Base-by-base conservation (phyloP, 2,797 vertebrate genomes). In the Schizopygopsis pylzovi region DNA sequence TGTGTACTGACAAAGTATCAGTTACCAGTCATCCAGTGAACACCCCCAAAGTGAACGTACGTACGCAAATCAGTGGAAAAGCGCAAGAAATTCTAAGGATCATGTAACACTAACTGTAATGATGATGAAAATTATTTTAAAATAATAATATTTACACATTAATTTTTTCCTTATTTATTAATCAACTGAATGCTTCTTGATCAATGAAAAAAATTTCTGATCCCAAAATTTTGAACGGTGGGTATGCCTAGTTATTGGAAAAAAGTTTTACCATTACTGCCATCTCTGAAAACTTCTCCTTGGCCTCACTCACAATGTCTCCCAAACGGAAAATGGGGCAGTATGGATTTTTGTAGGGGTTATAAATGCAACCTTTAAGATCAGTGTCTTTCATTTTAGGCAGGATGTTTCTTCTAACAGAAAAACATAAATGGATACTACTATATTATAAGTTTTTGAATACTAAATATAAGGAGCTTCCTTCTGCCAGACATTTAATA, bases 241-340 rank as follows among this genome's bases (percentile, higher is more conserved):
- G 12, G 28, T 59, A 61, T 41, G 10, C 15, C n/a, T 25, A 25
- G 13, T n/a, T n/a, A n/a, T n/a, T n/a, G n/a, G n/a, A n/a, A n/a
- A n/a, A n/a, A n/a, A n/a, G 0, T 39, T 89, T 71, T 76, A 98
- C 97, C 95, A 97, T 94, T 28, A 96, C 84, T 6, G 97, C 97
- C 95, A 98, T 96, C 22, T 96, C 94, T 85, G 96, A 93, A 91
- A 99, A 98, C 49, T 95, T 92, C 89, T 98, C 96, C 0, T 95
- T 96, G 7, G 97, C 96, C 0, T 94, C 92, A 86, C 93, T 91
- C 67, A 95, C 94, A 0, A 98, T 93, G 86, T 95, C 86, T 71
- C 96, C 96, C 41, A 98, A 93, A 9, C 93, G 95, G 90, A 99
- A 98, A 88, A 99, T 96, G 65, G 97, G 97, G 87, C 97, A 98